Percentiles rank a stretch among this genome's conserved stretches.
phyloP scores from a whole-genome alignment of 2,888 invertebrate species.

The Mimas tiliae region DNA sequence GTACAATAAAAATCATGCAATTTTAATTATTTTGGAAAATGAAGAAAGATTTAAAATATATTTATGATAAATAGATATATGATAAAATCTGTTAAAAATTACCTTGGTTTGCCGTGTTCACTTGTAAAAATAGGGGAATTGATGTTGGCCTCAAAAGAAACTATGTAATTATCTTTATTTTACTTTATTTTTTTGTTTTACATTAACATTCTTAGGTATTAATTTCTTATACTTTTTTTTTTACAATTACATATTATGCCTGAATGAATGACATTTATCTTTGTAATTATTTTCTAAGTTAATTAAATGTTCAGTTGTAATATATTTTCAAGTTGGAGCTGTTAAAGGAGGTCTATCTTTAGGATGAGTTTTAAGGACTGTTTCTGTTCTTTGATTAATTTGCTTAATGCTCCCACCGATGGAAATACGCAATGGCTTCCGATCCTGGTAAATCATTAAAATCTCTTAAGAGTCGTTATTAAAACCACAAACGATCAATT shows the following conservation, averaged over 20 bases:
- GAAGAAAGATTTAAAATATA: conserved; percentile 61
- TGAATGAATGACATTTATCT: neutral
- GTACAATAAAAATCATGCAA: conserved; percentile 22
- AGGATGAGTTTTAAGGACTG: conserved; percentile 26
- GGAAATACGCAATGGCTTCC: neutral
- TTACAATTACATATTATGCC: neutral
- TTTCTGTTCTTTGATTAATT: conserved; percentile 14
- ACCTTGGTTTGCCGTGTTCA: conserved; percentile 70
- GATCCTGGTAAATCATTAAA: conserved; percentile 18
- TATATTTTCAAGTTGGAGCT: conserved; percentile 44
- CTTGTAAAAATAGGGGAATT: conserved; percentile 43
- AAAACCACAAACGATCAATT: no score
- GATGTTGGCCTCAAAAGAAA: conserved; percentile 24
- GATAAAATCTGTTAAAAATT: conserved; percentile 43
- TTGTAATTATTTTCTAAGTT: neutral
- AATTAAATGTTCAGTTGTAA: neutral
- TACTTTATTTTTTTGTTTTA: conserved; percentile 52
- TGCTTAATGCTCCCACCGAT: conserved; percentile 1
- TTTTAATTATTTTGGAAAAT: conserved; percentile 48
- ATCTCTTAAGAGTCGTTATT: neutral
- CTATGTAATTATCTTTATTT: conserved; percentile 42
- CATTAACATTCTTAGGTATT: conserved; percentile 29
- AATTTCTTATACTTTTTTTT: conserved; percentile 21
- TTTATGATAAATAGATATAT: no score
- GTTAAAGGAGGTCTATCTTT: conserved; percentile 20